Conservation (phyloP, 2,113 vertebrate species). For the Nesoenas mayeri region DNA sequence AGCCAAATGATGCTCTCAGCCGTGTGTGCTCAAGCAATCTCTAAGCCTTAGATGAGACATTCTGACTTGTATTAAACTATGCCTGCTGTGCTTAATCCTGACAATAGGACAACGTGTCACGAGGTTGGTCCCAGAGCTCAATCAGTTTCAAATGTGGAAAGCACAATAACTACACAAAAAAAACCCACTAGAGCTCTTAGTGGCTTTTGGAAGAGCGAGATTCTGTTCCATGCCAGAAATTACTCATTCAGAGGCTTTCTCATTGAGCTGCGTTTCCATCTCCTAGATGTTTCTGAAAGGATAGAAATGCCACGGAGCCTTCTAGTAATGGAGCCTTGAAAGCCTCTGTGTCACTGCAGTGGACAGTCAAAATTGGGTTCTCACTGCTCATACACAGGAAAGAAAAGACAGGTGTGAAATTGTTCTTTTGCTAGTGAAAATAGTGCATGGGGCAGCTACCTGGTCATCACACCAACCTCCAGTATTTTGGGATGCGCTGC, state of each 20-base stretch:
- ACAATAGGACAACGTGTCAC: neutral
- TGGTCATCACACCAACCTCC: neutral
- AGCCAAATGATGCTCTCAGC: neutral
- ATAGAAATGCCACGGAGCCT: neutral
- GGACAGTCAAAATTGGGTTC: neutral
- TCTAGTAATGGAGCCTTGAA: neutral
- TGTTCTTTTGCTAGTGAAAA: neutral
- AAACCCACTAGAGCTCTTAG: neutral
- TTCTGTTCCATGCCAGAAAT: conserved; percentile 42
- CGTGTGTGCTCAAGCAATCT: neutral
- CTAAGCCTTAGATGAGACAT: neutral
- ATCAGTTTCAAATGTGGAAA: conserved; percentile 30
- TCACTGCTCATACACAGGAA: neutral
- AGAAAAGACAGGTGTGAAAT: neutral
- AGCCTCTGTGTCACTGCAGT: neutral
- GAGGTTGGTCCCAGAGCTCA: neutral
- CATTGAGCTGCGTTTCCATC: neutral
- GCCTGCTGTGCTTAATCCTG: neutral
- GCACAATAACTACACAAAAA: neutral
- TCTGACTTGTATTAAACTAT: neutral
- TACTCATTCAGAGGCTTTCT: conserved; percentile 31
- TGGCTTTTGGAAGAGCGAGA: conserved; percentile 22
- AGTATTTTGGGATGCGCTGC: neutral
- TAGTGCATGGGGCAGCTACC: neutral
- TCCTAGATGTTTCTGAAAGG: neutral